phyloP scores from a whole-genome alignment of 2,113 vertebrate genomes.

The Gadus chalcogrammus region DNA sequence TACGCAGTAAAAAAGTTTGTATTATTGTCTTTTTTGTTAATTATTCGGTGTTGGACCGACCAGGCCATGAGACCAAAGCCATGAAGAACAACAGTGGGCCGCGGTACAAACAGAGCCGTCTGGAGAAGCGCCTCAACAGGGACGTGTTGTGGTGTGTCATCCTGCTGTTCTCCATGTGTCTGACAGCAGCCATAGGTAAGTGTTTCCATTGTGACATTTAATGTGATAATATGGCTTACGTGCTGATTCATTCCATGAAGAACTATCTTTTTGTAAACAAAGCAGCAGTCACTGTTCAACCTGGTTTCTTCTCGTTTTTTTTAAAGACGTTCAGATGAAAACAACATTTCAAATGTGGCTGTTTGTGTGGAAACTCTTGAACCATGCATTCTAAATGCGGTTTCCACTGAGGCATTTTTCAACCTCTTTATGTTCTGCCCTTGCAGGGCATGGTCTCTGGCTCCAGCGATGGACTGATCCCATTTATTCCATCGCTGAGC shows the following conservation, averaged over 20 bases:
- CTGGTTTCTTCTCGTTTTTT: no score
- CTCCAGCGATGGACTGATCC: conserved; percentile 66
- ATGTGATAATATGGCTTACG: not conserved
- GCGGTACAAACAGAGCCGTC: conserved; percentile 86
- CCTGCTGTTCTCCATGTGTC: conserved; percentile 86
- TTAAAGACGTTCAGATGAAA: no score
- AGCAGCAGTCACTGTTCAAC: no score
- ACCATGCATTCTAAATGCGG: no score
- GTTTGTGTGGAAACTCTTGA: no score
- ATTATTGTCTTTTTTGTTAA: not conserved
- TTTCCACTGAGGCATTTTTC: no score
- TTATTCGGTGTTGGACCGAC: not conserved
- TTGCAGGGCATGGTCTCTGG: conserved; percentile 88
- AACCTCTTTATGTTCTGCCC: conserved; percentile 25
- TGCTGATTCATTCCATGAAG: no score
- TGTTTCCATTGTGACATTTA: not conserved
- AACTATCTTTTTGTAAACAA: no score
- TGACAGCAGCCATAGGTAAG: conserved; percentile 81
- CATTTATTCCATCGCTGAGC: conserved; percentile 72
- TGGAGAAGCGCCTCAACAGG: conserved; percentile 85
- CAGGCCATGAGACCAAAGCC: conserved; percentile 96
- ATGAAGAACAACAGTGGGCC: conserved; percentile 94
- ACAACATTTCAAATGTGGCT: no score
- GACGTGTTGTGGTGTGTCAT: conserved; percentile 90
- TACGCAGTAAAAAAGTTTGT: no score